These are phyloP conservation scores for Agrypnus murinus DNA, from an alignment of 2,888 invertebrate species.

Conservation along the genomic window DNA sequence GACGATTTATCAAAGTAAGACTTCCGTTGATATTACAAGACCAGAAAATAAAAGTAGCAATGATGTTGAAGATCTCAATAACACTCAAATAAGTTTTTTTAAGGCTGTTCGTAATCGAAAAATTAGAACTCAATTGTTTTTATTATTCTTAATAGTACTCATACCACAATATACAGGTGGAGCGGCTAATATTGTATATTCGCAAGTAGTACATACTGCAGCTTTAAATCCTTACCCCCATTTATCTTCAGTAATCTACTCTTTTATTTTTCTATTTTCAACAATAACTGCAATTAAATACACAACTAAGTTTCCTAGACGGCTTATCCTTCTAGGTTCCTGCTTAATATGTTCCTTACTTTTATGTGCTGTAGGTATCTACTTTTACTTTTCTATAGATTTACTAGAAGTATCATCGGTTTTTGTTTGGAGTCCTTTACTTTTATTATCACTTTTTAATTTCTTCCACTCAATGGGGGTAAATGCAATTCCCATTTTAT, in stretches of 20 bases:
- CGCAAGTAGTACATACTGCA: slow-evolving; percentile 64
- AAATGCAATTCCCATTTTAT: slow-evolving; percentile 63
- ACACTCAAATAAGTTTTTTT: slow-evolving; percentile 37
- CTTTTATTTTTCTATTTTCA: slow-evolving; percentile 61
- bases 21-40: neutral
- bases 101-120: slow-evolving; percentile 39
- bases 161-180: slow-evolving; percentile 67
- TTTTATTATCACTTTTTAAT: slow-evolving; percentile 63
- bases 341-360: slow-evolving; percentile 74
- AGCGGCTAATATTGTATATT: slow-evolving; percentile 67
- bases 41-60: neutral
- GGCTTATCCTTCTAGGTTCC: slow-evolving; percentile 76
- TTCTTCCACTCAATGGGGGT: slow-evolving; percentile 65
- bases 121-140: slow-evolving; percentile 57
- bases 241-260: slow-evolving; percentile 64
- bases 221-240: slow-evolving; percentile 61
- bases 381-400: slow-evolving; percentile 70
- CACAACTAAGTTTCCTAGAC: slow-evolving; percentile 68
- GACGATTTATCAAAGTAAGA: neutral
- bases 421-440: slow-evolving; percentile 67
- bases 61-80: neutral
- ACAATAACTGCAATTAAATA: slow-evolving; percentile 62
- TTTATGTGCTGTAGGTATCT: slow-evolving; percentile 74
- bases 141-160: slow-evolving; percentile 61
- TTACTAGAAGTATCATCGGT: slow-evolving; percentile 53